Percentiles rank a stretch among this genome's conserved stretches.
phyloP scores from a whole-genome alignment of 2,888 invertebrate genomes.

The Blastobasis adustella region DNA sequence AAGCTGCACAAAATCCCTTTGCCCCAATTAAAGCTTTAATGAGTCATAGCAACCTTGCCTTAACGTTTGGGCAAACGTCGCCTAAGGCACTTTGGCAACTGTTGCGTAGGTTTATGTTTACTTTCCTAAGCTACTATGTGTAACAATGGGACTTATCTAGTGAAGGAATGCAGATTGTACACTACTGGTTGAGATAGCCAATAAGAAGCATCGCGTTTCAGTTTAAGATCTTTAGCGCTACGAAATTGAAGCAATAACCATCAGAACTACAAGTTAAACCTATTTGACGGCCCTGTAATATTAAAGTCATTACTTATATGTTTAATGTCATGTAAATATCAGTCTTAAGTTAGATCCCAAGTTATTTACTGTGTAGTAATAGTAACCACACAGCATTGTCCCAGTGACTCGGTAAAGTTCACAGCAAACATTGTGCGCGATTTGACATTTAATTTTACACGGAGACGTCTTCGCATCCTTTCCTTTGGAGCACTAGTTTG shows the following conservation, averaged over 20 bases:
- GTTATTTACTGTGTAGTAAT: neutral
- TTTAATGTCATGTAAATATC: neutral
- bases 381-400: neutral
- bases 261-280: too few species aligned
- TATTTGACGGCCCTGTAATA: neutral
- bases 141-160: slow-evolving; percentile 4
- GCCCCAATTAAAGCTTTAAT: slow-evolving; percentile 12
- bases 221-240: too few species aligned
- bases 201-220: too few species aligned
- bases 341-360: neutral
- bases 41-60: slow-evolving; percentile 41
- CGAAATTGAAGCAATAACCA: too few species aligned
- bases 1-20: too few species aligned
- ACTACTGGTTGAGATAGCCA: too few species aligned
- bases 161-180: neutral
- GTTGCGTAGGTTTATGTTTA: slow-evolving; percentile 34
- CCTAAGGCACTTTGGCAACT: slow-evolving; percentile 31
- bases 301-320: neutral
- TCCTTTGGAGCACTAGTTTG: slow-evolving; percentile 49
- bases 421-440: slow-evolving; percentile 34
- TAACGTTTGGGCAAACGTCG: slow-evolving; percentile 27
- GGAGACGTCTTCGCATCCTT: slow-evolving; percentile 56
- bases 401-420: slow-evolving; percentile 39
- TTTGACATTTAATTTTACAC: slow-evolving; percentile 49
- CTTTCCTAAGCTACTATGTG: slow-evolving; percentile 19